These are phyloP conservation scores for Laticauda laticaudata DNA, from an alignment of 2,113 vertebrate genomes.

Conservation along the genomic window DNA sequence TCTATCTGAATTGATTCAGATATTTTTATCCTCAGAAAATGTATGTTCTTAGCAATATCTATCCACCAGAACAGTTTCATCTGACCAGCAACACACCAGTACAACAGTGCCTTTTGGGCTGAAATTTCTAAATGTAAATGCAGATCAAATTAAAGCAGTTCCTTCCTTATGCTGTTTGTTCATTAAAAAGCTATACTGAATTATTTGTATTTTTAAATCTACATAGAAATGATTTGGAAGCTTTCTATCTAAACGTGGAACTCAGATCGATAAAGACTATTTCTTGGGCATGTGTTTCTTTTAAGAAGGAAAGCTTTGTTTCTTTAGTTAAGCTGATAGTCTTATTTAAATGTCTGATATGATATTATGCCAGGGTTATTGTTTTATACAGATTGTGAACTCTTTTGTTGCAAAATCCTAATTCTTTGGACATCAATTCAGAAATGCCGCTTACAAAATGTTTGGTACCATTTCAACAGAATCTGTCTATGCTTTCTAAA, in stretches of 20 bases:
- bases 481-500: background rate
- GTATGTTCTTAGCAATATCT: background rate
- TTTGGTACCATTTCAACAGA: background rate
- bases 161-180: background rate
- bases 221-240: background rate
- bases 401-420: background rate
- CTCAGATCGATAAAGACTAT: background rate
- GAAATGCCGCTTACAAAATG: background rate
- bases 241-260: background rate
- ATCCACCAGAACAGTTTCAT: background rate
- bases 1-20: background rate
- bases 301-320: background rate
- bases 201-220: background rate
- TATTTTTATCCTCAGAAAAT: background rate
- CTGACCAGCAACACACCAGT: background rate
- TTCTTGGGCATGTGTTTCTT: background rate
- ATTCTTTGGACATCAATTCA: background rate
- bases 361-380: background rate
- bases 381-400: background rate
- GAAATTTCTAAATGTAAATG: background rate
- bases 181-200: background rate
- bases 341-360: background rate
- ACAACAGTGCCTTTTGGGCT: background rate
- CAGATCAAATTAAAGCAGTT: background rate
- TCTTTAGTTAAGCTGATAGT: background rate